phyloP scores from a whole-genome alignment of 2,797 vertebrate genomes.

The Mus minutoides region DNA sequence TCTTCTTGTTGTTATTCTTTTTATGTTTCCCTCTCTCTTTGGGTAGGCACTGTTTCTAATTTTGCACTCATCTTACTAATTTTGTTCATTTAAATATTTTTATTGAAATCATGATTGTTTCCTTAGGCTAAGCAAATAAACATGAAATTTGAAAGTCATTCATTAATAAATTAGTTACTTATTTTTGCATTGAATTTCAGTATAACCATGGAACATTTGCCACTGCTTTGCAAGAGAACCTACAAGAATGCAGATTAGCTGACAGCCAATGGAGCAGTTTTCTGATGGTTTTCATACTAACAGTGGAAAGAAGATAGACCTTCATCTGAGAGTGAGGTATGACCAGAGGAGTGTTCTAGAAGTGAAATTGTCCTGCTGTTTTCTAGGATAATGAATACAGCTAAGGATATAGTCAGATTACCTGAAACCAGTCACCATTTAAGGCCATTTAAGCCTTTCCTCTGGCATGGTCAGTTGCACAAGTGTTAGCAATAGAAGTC shows the following conservation, averaged over 20 bases:
- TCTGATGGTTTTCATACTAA: not conserved
- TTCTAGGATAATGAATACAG: not conserved
- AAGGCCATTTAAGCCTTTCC: not conserved
- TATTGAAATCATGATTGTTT: slow-evolving; percentile 16
- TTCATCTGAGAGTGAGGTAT: not conserved
- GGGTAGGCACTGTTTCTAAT: not conserved
- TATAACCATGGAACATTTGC: not conserved
- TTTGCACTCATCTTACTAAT: slow-evolving; percentile 18
- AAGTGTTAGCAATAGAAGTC: not conserved
- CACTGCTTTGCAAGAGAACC: not conserved
- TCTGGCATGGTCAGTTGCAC: not conserved
- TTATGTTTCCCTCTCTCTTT: not conserved
- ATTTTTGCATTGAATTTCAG: not conserved
- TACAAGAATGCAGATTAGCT: not conserved
- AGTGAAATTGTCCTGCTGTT: not conserved
- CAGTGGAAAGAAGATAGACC: not conserved
- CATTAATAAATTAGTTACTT: not conserved
- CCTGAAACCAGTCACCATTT: not conserved
- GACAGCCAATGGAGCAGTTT: not conserved
- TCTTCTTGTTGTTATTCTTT: not conserved
- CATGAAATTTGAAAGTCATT: slow-evolving; percentile 22
- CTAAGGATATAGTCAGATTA: not conserved
- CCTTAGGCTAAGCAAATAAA: slow-evolving; percentile 35
- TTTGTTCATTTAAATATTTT: slow-evolving; percentile 40
- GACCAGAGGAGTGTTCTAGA: not conserved